Evolutionary conservation across 2,113 vertebrate species (phyloP).

Genomic region (Prietella phreatophila): DNA sequence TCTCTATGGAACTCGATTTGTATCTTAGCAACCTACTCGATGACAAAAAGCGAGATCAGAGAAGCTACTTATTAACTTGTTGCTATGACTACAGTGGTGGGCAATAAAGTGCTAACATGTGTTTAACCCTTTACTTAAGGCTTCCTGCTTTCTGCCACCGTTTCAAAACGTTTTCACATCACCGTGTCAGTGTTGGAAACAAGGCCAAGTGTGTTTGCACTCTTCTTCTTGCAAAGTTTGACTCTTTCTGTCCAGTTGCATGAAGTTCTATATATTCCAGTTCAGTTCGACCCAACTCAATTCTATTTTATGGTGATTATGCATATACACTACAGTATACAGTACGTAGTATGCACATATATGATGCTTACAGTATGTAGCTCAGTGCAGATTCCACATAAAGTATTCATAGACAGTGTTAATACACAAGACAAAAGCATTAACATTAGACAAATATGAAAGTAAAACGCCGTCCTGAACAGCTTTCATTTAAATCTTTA

Average conservation of each 20-base stretch:
- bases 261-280: neutral
- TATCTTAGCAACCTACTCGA: conserved; percentile 77
- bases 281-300: neutral
- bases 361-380: neutral
- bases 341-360: neutral
- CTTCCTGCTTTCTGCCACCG: conserved; percentile 53
- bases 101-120: conserved; percentile 71
- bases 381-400: neutral
- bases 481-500: neutral
- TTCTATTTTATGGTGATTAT: neutral
- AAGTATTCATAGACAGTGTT: neutral
- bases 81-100: conserved; percentile 76
- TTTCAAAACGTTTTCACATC: conserved; percentile 50
- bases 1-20: conserved; percentile 64
- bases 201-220: neutral
- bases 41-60: conserved; percentile 70
- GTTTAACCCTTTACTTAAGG: conserved; percentile 65
- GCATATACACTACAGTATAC: neutral
- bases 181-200: conserved; percentile 53
- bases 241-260: neutral
- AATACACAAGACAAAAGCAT: neutral
- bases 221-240: neutral
- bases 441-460: neutral
- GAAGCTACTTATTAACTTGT: conserved; percentile 79
- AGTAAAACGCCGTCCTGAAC: neutral